Percentiles rank a stretch among this genome's conserved stretches.
These are phyloP conservation scores for Hephaestus fuliginosus DNA, from an alignment of 2,797 vertebrate species.

Conservation along the genomic window DNA sequence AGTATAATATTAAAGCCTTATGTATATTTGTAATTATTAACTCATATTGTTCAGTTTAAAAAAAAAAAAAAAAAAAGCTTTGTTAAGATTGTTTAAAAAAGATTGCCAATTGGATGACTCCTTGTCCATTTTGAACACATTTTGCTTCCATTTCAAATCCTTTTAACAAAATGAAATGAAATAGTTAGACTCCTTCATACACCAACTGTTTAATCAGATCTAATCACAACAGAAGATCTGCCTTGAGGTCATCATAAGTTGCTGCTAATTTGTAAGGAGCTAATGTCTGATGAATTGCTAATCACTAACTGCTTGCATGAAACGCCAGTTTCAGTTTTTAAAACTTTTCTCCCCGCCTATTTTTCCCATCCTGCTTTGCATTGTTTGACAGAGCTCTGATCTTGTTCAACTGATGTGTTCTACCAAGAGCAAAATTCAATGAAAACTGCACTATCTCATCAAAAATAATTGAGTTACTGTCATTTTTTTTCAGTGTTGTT, in stretches of 20 bases:
- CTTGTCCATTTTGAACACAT: constrained; percentile 22
- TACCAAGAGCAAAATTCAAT: constrained; percentile 77
- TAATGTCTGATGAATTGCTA: constrained; percentile 46
- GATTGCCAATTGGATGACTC: constrained; percentile 26
- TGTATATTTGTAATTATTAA: constrained; percentile 73
- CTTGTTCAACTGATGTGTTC: constrained; percentile 81
- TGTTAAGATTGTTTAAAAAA: constrained; percentile 37
- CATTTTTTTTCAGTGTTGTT: constrained; percentile 64
- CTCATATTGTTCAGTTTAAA: constrained; percentile 47
- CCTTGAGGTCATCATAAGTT: constrained; percentile 54
- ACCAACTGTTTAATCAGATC: constrained; percentile 55
- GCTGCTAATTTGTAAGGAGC: constrained; percentile 51
- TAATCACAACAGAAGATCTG: constrained; percentile 47
- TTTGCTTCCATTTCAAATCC: constrained; percentile 43
- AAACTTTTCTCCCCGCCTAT: constrained; percentile 22
- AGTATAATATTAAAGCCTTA: constrained; percentile 78
- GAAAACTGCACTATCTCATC: constrained; percentile 85
- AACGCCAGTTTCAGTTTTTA: constrained; percentile 31
- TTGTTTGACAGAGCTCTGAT: constrained; percentile 81
- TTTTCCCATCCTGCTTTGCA: constrained; percentile 49
- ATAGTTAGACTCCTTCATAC: constrained; percentile 34
- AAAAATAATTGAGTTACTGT: constrained; percentile 62
- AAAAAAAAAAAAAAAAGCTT: constrained; percentile 23
- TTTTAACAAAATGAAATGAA: constrained; percentile 12
- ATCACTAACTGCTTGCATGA: constrained; percentile 51